Evolutionary conservation across 2,797 vertebrate genomes (phyloP).

Genomic region (Coregonus suidteri): DNA sequence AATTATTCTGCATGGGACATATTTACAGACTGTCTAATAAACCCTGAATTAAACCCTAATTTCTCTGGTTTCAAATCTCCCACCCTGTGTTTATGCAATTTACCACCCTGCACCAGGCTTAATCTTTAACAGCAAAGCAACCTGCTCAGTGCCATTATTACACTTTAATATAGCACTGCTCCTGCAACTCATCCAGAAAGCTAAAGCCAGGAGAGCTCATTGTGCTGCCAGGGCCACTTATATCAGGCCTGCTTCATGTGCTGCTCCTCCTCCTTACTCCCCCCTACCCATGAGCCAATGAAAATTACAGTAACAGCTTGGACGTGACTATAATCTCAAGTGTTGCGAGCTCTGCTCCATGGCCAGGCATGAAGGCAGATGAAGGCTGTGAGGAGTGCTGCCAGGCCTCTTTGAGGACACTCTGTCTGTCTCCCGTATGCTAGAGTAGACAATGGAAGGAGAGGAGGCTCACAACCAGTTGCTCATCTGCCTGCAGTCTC

Average conservation of each 20-base stretch:
- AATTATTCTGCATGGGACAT: not conserved
- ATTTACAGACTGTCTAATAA: not conserved
- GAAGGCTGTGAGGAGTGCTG: conserved; percentile 58
- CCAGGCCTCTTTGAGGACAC: conserved; percentile 69
- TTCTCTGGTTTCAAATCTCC: not conserved
- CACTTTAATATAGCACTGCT: conserved; percentile 60
- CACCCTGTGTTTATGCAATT: conserved; percentile 7
- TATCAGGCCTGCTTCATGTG: conserved; percentile 67
- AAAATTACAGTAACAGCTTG: conserved; percentile 80
- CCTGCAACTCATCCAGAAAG: conserved; percentile 59
- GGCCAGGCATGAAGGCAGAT: conserved; percentile 69
- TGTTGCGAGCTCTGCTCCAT: conserved; percentile 68
- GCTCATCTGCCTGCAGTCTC: conserved; percentile 57
- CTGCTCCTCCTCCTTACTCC: conserved; percentile 62
- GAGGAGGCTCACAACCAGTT: conserved; percentile 61
- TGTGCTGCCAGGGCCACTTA: conserved; percentile 73
- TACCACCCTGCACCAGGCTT: not conserved
- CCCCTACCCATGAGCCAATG: conserved; percentile 70
- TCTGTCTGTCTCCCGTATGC: conserved; percentile 28
- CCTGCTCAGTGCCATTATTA: conserved; percentile 56
- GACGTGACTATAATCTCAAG: conserved; percentile 74
- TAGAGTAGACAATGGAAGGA: conserved; percentile 62
- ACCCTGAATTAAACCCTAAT: not conserved
- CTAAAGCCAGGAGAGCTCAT: conserved; percentile 56
- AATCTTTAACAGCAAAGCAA: conserved; percentile 44